Percentiles rank a stretch among this genome's conserved stretches.
These are phyloP conservation scores for Eulithis prunata DNA, from an alignment of 2,888 invertebrate species.

Conservation along the genomic window DNA sequence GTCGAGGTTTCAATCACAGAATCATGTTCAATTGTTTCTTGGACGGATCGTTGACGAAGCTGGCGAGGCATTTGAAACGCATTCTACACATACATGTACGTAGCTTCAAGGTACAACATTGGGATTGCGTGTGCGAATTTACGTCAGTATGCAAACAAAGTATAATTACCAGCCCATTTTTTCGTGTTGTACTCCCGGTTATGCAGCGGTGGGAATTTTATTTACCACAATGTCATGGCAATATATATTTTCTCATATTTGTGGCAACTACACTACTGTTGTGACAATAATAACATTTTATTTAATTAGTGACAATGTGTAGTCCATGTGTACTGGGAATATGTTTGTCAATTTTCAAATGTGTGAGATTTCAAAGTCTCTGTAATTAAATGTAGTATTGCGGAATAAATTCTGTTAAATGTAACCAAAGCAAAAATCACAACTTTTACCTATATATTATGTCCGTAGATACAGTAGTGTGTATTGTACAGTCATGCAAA, in stretches of 20 bases:
- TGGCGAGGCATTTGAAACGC: too few species aligned
- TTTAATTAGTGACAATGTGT: conserved; percentile 46
- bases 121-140: background rate
- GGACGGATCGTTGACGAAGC: too few species aligned
- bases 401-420: conserved; percentile 40
- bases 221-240: conserved; percentile 31
- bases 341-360: conserved; percentile 57
- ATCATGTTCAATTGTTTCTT: too few species aligned
- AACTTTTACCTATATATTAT: conserved; percentile 31
- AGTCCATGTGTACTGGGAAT: conserved; percentile 46
- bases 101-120: background rate
- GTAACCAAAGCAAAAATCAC: conserved; percentile 56
- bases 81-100: background rate
- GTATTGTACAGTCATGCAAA: conserved; percentile 26
- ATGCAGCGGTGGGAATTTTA: conserved; percentile 15
- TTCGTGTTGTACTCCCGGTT: conserved; percentile 12
- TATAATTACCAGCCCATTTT: conserved; percentile 6
- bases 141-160: background rate
- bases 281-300: conserved; percentile 61
- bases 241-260: conserved; percentile 33
- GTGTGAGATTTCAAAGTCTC: conserved; percentile 51
- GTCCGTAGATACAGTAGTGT: conserved; percentile 22
- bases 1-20: too few species aligned
- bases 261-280: conserved; percentile 52
- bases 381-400: conserved; percentile 38